These are phyloP conservation scores for Harpagoxenus sublaevis DNA, from an alignment of 2,888 invertebrate species.

Conservation along the genomic window DNA sequence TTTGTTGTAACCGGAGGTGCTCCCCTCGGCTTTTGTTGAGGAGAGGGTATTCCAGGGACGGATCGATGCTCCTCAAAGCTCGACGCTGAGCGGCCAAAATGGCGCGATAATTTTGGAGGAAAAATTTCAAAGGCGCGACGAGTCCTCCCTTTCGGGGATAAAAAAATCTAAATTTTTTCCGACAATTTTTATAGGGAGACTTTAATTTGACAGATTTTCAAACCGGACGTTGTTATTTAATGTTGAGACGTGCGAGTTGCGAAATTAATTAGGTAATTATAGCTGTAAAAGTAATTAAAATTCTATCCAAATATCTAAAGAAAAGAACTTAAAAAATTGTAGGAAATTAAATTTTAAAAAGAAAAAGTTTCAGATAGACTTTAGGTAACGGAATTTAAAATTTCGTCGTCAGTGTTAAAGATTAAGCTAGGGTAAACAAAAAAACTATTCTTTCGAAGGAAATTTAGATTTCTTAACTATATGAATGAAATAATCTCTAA, in stretches of 20 bases:
- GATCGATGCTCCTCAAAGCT: slow-evolving; percentile 11
- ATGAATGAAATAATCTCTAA: neutral
- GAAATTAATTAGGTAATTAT: slow-evolving; percentile 1
- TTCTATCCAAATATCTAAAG: neutral
- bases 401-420: neutral
- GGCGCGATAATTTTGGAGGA: neutral
- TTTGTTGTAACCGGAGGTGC: slow-evolving; percentile 49
- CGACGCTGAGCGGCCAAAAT: neutral
- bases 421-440: neutral
- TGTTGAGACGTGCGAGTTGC: neutral
- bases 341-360: neutral
- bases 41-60: slow-evolving; percentile 29
- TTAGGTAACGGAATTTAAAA: neutral
- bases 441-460: too few species aligned
- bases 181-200: neutral
- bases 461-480: neutral
- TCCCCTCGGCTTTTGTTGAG: slow-evolving; percentile 13
- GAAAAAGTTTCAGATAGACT: neutral
- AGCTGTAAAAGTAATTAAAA: neutral
- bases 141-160: neutral
- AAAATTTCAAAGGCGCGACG: neutral
- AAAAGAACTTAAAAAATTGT: neutral
- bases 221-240: neutral
- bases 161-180: neutral
- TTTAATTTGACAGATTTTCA: neutral